These are phyloP conservation scores for Parochlus steinenii DNA, from an alignment of 2,888 invertebrate species.

Conservation along the genomic window DNA sequence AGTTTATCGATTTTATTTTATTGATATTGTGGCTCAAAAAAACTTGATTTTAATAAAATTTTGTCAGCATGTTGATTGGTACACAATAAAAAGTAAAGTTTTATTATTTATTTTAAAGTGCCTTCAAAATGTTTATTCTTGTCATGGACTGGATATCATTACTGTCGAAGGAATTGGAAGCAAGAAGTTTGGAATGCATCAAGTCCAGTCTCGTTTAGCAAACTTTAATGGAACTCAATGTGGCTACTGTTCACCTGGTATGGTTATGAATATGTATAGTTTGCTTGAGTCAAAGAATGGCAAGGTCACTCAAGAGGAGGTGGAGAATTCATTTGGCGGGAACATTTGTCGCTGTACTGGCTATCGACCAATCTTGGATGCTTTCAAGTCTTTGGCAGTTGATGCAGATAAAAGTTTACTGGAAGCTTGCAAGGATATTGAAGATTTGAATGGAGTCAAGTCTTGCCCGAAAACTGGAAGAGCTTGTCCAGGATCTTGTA, in stretches of 20 bases:
- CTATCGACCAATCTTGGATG: conserved; percentile 59
- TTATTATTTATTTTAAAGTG: conserved; percentile 14
- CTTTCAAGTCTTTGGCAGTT: conserved; percentile 41
- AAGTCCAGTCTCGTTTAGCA: conserved; percentile 46
- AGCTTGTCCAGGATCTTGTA: conserved; percentile 15
- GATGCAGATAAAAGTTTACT: conserved; percentile 25
- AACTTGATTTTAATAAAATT: too few relatives aligned
- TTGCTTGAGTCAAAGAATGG: conserved; percentile 33
- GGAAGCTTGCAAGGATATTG: conserved; percentile 24
- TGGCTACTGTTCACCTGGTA: conserved; percentile 60
- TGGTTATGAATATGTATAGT: conserved; percentile 32
- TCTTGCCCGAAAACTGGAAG: conserved; percentile 20
- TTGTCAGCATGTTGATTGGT: too few relatives aligned
- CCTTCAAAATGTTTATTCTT: conserved; percentile 24
- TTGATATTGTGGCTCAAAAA: too few relatives aligned
- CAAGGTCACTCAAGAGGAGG: conserved; percentile 40
- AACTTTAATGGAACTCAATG: conserved; percentile 55
- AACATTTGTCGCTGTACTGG: conserved; percentile 71
- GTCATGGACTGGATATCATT: conserved; percentile 48
- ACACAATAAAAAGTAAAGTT: too few relatives aligned
- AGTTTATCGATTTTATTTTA: too few relatives aligned
- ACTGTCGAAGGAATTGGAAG: conserved; percentile 60
- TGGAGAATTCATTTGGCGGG: conserved; percentile 61
- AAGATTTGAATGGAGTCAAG: conserved; percentile 24
- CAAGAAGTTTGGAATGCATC: conserved; percentile 44